Percentiles rank a stretch among this genome's conserved stretches.
Conservation (phyloP, 2,113 vertebrate species). For the Thamnaconus septentrionalis region DNA sequence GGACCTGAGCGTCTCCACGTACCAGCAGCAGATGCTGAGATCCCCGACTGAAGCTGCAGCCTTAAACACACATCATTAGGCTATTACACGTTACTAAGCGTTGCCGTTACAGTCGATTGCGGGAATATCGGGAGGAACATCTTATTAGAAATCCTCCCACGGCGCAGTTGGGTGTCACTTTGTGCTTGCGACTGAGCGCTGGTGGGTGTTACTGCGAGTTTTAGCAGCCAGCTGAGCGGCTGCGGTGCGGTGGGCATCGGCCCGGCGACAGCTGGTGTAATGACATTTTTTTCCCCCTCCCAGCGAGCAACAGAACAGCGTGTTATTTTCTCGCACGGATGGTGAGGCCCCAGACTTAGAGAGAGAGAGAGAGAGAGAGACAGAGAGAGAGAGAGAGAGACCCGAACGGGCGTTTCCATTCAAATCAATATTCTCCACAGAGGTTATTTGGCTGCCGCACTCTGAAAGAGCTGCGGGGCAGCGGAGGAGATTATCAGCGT, state of each 20-base stretch:
- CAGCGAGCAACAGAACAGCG: slow-evolving; percentile 51
- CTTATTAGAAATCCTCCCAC: slow-evolving; percentile 46
- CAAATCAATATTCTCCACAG: slow-evolving; percentile 50
- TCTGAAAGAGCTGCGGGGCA: slow-evolving; percentile 18
- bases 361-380: too few relatives aligned
- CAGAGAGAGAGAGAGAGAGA: neutral
- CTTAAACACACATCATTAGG: slow-evolving; percentile 33
- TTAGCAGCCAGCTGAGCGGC: slow-evolving; percentile 54
- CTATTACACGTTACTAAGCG: slow-evolving; percentile 44
- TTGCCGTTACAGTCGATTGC: slow-evolving; percentile 26
- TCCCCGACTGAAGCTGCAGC: slow-evolving; percentile 24
- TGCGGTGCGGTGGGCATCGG: slow-evolving; percentile 45
- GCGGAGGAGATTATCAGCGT: slow-evolving; percentile 19
- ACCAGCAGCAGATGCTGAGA: slow-evolving; percentile 41
- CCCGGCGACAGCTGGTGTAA: slow-evolving; percentile 70
- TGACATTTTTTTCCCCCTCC: slow-evolving; percentile 58
- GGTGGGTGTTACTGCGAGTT: slow-evolving; percentile 30
- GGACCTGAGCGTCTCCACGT: slow-evolving; percentile 43
- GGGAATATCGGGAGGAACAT: slow-evolving; percentile 36
- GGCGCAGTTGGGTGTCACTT: slow-evolving; percentile 15
- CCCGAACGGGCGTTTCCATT: slow-evolving; percentile 40
- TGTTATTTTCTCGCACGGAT: slow-evolving; percentile 54
- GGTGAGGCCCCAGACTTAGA: slow-evolving; percentile 43
- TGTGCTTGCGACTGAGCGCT: slow-evolving; percentile 2
- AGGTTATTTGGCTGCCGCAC: slow-evolving; percentile 32